These are phyloP conservation scores for Cetonia aurata DNA, from an alignment of 2,888 invertebrate species.

Conservation along the genomic window DNA sequence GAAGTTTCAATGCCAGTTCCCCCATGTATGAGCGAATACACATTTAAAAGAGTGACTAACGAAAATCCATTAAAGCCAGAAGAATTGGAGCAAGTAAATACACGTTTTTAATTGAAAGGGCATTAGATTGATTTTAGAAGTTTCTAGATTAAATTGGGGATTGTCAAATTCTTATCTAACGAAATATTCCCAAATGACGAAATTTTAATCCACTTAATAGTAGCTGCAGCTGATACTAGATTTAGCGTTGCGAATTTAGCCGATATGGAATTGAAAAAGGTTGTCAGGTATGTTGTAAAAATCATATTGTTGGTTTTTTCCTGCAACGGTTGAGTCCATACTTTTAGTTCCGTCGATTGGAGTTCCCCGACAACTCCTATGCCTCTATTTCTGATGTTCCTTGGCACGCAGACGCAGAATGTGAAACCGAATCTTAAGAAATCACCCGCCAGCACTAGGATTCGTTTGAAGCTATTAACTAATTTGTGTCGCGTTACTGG, in stretches of 20 bases:
- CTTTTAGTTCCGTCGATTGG: conserved; percentile 82
- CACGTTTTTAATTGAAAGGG: no score
- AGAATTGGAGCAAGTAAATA: conserved; percentile 81
- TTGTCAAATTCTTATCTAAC: conserved; percentile 84
- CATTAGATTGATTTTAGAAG: conserved; percentile 28
- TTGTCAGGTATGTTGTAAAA: conserved; percentile 70
- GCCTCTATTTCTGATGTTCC: conserved; percentile 84
- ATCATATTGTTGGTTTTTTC: background rate
- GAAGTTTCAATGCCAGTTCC: conserved; percentile 71
- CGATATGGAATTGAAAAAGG: conserved; percentile 86
- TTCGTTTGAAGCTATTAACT: conserved; percentile 87
- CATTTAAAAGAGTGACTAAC: conserved; percentile 81
- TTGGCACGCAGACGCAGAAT: conserved; percentile 76
- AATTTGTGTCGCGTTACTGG: conserved; percentile 82
- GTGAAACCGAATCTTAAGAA: conserved; percentile 77
- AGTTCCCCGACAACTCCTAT: conserved; percentile 76
- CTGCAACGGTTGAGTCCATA: background rate
- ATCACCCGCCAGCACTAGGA: conserved; percentile 83
- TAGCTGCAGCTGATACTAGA: conserved; percentile 90
- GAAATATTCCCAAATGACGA: conserved; percentile 83
- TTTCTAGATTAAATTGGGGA: conserved; percentile 77
- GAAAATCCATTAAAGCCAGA: conserved; percentile 81
- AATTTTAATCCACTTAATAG: conserved; percentile 81
- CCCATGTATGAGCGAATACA: conserved; percentile 81
- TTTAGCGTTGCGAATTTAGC: conserved; percentile 91